Percentiles rank a stretch among this genome's conserved stretches.
Evolutionary conservation across 92 coral and sea anemone genomes (phyloP).

Genomic region (Scolanthus callimorphus): DNA sequence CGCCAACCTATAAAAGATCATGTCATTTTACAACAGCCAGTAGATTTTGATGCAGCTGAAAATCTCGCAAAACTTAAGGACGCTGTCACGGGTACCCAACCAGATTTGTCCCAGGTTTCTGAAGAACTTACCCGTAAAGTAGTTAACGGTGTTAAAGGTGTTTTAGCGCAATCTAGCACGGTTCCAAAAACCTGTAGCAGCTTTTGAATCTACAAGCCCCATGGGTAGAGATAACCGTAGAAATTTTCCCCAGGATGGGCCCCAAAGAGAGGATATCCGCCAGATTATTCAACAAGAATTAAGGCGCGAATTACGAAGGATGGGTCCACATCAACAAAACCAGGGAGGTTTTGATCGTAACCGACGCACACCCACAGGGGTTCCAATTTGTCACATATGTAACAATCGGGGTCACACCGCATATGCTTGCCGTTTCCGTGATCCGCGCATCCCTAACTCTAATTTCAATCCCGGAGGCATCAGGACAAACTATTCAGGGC

Average conservation of each 20-base stretch:
- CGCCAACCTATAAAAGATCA: constrained; percentile 4
- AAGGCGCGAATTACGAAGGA: constrained; percentile 6
- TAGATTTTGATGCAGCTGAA: constrained; percentile 24
- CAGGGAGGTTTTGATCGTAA: neutral
- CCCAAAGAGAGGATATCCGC: neutral
- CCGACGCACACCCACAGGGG: neutral
- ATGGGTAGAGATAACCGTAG: neutral
- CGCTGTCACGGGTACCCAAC: constrained; percentile 13
- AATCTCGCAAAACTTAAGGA: constrained; percentile 17
- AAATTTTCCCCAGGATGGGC: neutral
- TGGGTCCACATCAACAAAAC: neutral
- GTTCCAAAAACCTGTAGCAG: neutral
- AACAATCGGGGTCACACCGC: neutral
- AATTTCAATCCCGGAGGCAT: too few relatives aligned
- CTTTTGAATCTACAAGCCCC: neutral
- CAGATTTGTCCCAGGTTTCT: neutral
- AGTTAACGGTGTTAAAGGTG: neutral
- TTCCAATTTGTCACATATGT: neutral
- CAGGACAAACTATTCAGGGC: too few relatives aligned
- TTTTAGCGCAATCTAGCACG: too few relatives aligned
- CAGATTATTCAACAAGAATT: constrained; percentile 1
- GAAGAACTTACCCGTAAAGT: neutral
- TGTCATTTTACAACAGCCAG: constrained; percentile 21
- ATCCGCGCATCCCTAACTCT: neutral
- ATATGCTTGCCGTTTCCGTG: neutral